phyloP scores from a whole-genome alignment of 2,113 vertebrate species.

The Scomber japonicus region DNA sequence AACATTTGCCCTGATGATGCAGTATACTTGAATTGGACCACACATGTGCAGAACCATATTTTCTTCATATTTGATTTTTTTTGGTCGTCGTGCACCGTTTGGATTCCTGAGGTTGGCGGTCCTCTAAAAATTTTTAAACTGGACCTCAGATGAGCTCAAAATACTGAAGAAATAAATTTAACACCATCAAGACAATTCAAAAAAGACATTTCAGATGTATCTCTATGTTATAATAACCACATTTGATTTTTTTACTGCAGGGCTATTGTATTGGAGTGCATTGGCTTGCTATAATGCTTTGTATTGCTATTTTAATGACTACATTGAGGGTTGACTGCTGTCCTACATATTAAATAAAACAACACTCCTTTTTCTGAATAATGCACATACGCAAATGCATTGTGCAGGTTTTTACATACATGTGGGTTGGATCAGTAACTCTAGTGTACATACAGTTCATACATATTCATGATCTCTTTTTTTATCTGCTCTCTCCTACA shows the following conservation, averaged over 20 bases:
- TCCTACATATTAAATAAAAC: constrained; percentile 30
- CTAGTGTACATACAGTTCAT: constrained; percentile 16
- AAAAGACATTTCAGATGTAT: not conserved
- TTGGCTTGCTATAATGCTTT: not conserved
- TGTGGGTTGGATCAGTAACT: constrained; percentile 24
- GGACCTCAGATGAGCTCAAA: no score
- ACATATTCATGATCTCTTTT: constrained; percentile 41
- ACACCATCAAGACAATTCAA: not conserved
- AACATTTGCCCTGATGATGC: no score
- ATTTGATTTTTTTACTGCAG: not conserved
- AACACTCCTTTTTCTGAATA: not conserved
- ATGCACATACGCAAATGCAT: not conserved
- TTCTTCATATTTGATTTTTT: no score
- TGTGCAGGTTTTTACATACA: constrained; percentile 9
- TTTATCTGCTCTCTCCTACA: constrained; percentile 19
- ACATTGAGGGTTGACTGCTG: constrained; percentile 4
- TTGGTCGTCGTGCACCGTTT: no score
- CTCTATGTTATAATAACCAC: not conserved
- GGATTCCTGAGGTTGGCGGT: no score
- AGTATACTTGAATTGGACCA: no score
- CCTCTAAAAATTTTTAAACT: no score
- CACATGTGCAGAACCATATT: no score
- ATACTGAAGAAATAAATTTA: no score
- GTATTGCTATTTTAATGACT: constrained; percentile 24
- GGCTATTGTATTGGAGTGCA: constrained; percentile 19